These are phyloP conservation scores for Hylia prasina DNA, from an alignment of 2,113 vertebrate species.

Conservation along the genomic window DNA sequence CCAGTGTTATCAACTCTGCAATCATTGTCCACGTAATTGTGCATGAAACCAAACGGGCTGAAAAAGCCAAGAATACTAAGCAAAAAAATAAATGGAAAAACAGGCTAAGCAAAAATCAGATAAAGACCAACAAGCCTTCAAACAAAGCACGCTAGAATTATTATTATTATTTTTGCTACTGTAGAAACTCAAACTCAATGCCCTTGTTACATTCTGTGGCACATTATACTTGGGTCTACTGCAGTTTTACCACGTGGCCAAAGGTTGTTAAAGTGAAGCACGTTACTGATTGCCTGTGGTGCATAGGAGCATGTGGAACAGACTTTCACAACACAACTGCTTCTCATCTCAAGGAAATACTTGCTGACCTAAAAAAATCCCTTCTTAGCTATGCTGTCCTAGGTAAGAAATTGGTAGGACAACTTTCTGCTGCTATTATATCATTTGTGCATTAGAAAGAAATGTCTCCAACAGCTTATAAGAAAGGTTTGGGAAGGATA, in stretches of 20 bases:
- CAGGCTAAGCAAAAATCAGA: neutral
- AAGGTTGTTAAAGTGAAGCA: neutral
- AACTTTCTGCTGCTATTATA: neutral
- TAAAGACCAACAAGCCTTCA: neutral
- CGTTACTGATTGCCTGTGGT: too few species aligned
- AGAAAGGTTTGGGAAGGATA: neutral
- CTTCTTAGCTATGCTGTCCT: neutral
- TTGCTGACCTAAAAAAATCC: neutral
- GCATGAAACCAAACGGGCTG: neutral
- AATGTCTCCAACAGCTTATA: neutral
- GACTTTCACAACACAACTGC: neutral
- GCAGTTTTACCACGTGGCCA: fast-evolving
- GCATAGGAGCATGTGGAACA: neutral
- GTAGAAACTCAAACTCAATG: neutral
- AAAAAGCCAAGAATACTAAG: neutral
- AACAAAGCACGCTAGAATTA: neutral
- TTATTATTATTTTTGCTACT: neutral
- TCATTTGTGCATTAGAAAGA: neutral
- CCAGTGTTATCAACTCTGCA: neutral
- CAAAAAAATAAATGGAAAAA: neutral
- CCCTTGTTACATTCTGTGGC: fast-evolving
- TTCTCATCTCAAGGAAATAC: neutral
- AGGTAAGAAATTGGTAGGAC: neutral
- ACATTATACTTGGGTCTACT: neutral
- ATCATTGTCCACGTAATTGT: neutral